Evolutionary conservation across 2,113 vertebrate species (phyloP), one percentile per base, ranked within the genome.

Genomic region (Lutjanus erythropterus): DNA sequence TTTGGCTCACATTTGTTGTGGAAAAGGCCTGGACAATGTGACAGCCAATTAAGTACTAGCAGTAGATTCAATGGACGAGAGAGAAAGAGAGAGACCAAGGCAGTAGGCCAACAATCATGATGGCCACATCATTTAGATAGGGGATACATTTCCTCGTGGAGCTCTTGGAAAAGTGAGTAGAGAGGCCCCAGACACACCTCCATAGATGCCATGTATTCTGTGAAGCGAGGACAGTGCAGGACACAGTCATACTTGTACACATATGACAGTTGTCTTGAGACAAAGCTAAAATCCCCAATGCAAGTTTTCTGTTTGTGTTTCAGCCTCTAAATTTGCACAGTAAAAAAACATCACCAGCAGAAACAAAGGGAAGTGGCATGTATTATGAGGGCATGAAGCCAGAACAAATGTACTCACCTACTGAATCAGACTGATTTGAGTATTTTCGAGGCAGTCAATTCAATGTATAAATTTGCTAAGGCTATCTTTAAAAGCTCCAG

Each of bases 1-100:
- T 18, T 42, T n/a, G 8, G 35, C 46, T 72, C 42, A 69, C 35
- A 0, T 58, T 80, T 58, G 1, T 71, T 39, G 60, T 81, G 66
- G 77, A 75, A 73, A 73, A 78, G 27, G 68, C n/a, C 76, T 89
- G 80, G 84, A 88, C 58, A 84, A 78, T 81, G 80, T 90, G 72
- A 80, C 58, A 52, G 78, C 50, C 78, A 76, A 86, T 89, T 90
- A 75, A 76, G 23, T 77, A 39, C 60, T 52, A 65, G 64, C 55
- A 65, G 58, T 49, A 47, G 59, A 71, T 65, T 31, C 56, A 29
- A 31, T 37, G 19, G 16, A 66, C 15, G 23, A 65, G 39, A 52
- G 44, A 42, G 42, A 39, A 27, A 27, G n/a, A 60, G 31, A 55
- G 15, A 47, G 27, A 67, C 10, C 33, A 62, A 25, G 66, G 31